phyloP scores from a whole-genome alignment of 1,140 invertebrate genomes.

The Drosophila kikkawai region DNA sequence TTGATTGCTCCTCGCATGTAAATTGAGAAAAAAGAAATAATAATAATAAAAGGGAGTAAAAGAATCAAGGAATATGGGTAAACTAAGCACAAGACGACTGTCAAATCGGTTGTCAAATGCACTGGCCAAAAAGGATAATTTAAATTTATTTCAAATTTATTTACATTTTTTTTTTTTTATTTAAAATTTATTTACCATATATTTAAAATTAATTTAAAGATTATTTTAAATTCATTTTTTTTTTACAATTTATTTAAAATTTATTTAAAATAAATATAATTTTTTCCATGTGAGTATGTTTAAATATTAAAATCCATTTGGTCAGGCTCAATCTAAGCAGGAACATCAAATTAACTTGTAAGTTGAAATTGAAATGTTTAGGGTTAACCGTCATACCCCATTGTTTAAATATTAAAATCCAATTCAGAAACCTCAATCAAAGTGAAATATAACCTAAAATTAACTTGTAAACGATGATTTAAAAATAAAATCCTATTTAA shows the following conservation, averaged over 20 bases:
- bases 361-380: not conserved
- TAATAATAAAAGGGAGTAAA: not conserved
- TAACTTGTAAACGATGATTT: not conserved
- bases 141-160: not conserved
- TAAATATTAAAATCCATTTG: slow-evolving; percentile 8
- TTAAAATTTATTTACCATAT: too few relatives aligned
- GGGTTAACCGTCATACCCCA: not conserved
- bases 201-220: too few relatives aligned
- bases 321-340: not conserved
- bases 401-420: slow-evolving; percentile 15
- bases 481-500: not conserved
- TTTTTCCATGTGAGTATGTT: not conserved
- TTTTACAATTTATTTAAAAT: too few relatives aligned
- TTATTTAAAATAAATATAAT: not conserved
- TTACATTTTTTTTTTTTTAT: too few relatives aligned
- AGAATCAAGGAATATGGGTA: not conserved
- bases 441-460: not conserved
- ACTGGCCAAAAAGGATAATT: not conserved
- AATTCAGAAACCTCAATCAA: not conserved
- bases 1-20: slow-evolving; percentile 35
- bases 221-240: not conserved
- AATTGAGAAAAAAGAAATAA: slow-evolving; percentile 2
- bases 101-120: slow-evolving; percentile 1
- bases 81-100: not conserved
- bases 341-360: slow-evolving; percentile 5